Evolutionary conservation across 2,113 vertebrate species (phyloP).

Genomic region (Zootoca vivipara): DNA sequence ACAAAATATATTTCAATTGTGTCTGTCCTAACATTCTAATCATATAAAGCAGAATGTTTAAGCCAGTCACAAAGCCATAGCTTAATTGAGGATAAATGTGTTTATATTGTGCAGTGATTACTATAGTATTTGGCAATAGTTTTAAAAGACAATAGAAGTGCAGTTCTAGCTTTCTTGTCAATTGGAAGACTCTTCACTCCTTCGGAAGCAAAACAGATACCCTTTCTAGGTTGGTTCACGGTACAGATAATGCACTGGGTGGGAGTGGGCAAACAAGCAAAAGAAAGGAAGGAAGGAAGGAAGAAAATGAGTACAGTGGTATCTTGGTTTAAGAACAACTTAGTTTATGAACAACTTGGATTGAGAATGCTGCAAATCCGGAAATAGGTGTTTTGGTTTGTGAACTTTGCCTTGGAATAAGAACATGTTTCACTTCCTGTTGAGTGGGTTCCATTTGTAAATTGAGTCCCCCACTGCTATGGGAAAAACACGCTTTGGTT

Average conservation of each 20-base stretch:
- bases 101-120: not conserved
- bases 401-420: no score
- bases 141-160: not conserved
- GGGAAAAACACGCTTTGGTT: no score
- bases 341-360: no score
- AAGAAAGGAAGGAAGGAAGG: not conserved
- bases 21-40: not conserved
- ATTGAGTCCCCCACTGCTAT: no score
- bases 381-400: no score
- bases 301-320: not conserved
- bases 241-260: not conserved
- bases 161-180: not conserved
- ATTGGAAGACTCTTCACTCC: not conserved
- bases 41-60: not conserved
- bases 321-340: no score
- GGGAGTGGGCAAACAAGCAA: not conserved
- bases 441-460: no score
- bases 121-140: not conserved
- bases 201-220: not conserved
- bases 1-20: slow-evolving; percentile 19
- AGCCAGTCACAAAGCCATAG: not conserved
- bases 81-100: not conserved
- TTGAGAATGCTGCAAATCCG: no score
- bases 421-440: no score
- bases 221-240: not conserved